Evolutionary conservation across 2,888 invertebrate genomes (phyloP), one percentile per base, ranked within the genome.

Genomic region (Eledone cirrhosa): DNA sequence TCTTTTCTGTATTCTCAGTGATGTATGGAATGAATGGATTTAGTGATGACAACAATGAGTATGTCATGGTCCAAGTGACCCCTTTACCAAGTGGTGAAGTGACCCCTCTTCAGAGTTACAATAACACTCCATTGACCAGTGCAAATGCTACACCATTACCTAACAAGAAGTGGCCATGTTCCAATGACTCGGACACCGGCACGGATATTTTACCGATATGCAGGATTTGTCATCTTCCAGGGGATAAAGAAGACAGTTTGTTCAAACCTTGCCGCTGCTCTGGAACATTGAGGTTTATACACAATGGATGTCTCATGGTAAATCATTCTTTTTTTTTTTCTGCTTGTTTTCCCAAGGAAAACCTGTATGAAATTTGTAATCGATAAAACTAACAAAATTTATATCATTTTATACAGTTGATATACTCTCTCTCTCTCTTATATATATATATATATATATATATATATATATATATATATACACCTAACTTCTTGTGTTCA

Each of bases 251-350:
- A 48, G 86, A 87, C 76, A 84, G 90, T 5, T 89, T 93, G 48
- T 92, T 93, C 79, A 90, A 92, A 8, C 93, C 93, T 0, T 93
- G 93, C 84, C 87, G 92, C 63, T 93, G 93, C 84, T 88, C 92
- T 41, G 93, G 93, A 29, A 91, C 92, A 22, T 89, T 93, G 85
- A 89, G 91, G 82, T 92, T 89, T 85, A 92, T 93, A 53, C 93
- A 93, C 84, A 90, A 90, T 80, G 88, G 90, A 77, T 93, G 93
- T 87, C 88, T 93, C 27, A 90, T 92, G 91, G 92, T 91, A 81
- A 84, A 89, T 83, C n/a, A n/a, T 33, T n/a, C 16, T 13, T 7
- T 8, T 65, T 7, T 24, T 76, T 41, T 24, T 48, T 59, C 19
- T 33, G 14, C 8, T 33, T 2, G n/a, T n/a, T n/a, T n/a, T n/a